Percentiles rank a stretch among this genome's conserved stretches.
Evolutionary conservation across 1,140 invertebrate genomes (phyloP).

Genomic region (Eriosoma lanigerum): DNA sequence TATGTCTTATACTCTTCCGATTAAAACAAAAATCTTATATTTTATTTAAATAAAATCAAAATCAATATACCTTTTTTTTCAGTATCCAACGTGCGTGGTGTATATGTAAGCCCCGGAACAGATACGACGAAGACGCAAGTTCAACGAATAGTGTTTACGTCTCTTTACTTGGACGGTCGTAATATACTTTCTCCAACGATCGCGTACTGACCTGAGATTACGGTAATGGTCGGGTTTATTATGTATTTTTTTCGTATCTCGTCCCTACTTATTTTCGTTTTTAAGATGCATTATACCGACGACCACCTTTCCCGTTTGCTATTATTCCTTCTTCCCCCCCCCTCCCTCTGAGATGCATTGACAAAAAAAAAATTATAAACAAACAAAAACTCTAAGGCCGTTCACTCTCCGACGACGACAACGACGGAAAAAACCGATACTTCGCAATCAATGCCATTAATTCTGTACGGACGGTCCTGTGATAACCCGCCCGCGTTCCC

Average conservation of each 20-base stretch:
- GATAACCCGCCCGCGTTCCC: background rate
- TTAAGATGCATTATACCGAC: slow-evolving; percentile 13
- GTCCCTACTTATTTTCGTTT: slow-evolving; percentile 24
- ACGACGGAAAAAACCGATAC: slow-evolving; percentile 23
- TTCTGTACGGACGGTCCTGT: background rate
- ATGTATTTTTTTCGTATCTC: slow-evolving; percentile 32
- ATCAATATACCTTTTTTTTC: background rate
- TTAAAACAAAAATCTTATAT: too few species aligned
- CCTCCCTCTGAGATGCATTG: too few species aligned
- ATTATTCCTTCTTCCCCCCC: too few species aligned
- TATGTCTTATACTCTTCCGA: too few species aligned
- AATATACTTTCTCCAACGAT: slow-evolving; percentile 50
- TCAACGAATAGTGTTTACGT: slow-evolving; percentile 6
- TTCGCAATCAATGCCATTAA: slow-evolving; percentile 38
- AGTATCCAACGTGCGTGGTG: background rate
- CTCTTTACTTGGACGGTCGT: slow-evolving; percentile 25
- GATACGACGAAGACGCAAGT: slow-evolving; percentile 10
- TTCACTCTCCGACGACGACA: slow-evolving; percentile 21
- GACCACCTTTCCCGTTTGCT: background rate
- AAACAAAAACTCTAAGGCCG: slow-evolving; percentile 27
- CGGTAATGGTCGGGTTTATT: slow-evolving; percentile 36
- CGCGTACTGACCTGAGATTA: slow-evolving; percentile 32
- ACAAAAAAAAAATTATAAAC: background rate
- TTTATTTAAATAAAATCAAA: too few species aligned
- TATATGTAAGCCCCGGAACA: background rate